These are phyloP conservation scores for Pseudopodoces humilis DNA, from an alignment of 2,113 vertebrate species.

Conservation along the genomic window DNA sequence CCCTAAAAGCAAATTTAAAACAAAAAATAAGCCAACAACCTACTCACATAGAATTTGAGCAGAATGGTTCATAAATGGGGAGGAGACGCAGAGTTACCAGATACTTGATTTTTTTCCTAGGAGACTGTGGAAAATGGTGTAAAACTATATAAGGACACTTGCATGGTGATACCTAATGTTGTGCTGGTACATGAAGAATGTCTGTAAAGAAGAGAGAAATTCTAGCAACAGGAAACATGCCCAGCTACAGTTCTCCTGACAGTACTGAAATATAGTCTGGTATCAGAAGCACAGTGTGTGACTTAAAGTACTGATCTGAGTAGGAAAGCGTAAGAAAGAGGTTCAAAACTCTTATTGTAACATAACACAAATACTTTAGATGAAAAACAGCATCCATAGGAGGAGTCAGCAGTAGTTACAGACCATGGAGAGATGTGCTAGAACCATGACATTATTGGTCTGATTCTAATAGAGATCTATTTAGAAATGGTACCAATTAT, in stretches of 20 bases:
- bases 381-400: background rate
- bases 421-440: background rate
- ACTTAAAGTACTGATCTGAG: background rate
- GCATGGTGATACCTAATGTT: background rate
- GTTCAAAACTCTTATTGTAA: background rate
- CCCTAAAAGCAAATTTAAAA: background rate
- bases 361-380: background rate
- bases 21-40: background rate
- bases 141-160: background rate
- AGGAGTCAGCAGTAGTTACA: background rate
- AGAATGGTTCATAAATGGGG: accelerated
- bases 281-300: accelerated
- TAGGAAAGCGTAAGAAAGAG: background rate
- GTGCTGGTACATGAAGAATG: background rate
- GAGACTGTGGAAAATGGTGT: background rate
- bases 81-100: background rate
- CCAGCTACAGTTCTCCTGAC: background rate
- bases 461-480: background rate
- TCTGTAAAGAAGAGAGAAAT: background rate
- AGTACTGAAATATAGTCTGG: background rate
- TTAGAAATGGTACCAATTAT: background rate
- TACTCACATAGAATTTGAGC: background rate
- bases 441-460: background rate
- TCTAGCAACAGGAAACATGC: background rate
- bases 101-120: background rate